Base-by-base conservation (phyloP, 2,113 vertebrate species). In the Ceuthmochares aereus region DNA sequence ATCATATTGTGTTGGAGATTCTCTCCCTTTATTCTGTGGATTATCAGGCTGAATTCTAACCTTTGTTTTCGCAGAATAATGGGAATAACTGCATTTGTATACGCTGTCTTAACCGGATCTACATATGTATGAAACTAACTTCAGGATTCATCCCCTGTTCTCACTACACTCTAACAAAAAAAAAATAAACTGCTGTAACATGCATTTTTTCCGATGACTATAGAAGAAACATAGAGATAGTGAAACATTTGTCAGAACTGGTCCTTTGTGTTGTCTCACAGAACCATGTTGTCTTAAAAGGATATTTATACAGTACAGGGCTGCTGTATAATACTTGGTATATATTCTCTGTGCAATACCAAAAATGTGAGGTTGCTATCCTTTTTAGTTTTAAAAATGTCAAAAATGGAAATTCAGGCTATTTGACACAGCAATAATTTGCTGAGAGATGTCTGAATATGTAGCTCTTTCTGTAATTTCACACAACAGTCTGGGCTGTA, bases 321-420 rank as follows among this genome's bases (percentile, higher is more conserved):
- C 45, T 88, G 73, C 93, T 91, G 51, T 58, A 58, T 90, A 81
- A 64, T 83, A 86, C 90, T 84, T 78, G 79, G 74, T 81, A 58
- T 93, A 85, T 85, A 74, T 82, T 80, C 70, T 86, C 87, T 94
- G 63, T 47, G 68, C 52, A 32, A 21, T 76, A 80, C 89, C 83
- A 85, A 91, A 72, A 89, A 77, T 59, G 52, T 90, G 36, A 69
- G 89, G 56, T 49, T 68, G 73, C 84, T 87, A 40, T 76, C 43
- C 70, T 95, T 91, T 86, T 93, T 92, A 69, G 56, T 95, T 96
- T 95, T 87, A 92, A 95, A 97, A 96, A 90, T 87, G 90, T 96
- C 94, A 94, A 15, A 92, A 97, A 95, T 81, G 92, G 81, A 93
- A 97, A 97, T 83, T 56, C 72, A 70, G 80, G 74, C 36, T 82